phyloP scores from a whole-genome alignment of 2,888 invertebrate genomes.

The Yponomeuta evonymella region DNA sequence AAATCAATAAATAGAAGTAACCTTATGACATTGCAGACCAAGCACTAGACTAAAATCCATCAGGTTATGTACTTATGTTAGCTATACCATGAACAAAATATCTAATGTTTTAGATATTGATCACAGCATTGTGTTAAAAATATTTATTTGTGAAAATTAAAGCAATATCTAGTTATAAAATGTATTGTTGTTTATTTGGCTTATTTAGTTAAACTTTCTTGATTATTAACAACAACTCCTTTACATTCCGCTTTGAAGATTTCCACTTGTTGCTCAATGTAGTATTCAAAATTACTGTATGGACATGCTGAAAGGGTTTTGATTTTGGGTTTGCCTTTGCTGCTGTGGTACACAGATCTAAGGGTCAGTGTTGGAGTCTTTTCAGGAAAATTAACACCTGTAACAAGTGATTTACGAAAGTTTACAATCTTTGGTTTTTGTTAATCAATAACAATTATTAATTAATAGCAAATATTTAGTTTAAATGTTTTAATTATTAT shows the following conservation, averaged over 20 bases:
- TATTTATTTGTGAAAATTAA: neutral
- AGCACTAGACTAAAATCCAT: neutral
- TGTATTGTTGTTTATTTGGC: neutral
- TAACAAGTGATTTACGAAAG: slow-evolving; percentile 24
- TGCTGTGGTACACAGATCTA: slow-evolving; percentile 74
- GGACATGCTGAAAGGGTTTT: slow-evolving; percentile 60
- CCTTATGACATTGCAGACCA: neutral
- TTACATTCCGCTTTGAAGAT: slow-evolving; percentile 67
- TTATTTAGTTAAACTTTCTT: slow-evolving; percentile 30
- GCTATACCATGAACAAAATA: neutral
- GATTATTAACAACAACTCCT: slow-evolving; percentile 27
- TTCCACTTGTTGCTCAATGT: slow-evolving; percentile 66
- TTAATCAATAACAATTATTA: too few relatives aligned
- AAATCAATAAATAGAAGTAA: neutral
- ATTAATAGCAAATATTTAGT: too few relatives aligned
- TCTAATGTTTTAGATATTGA: neutral
- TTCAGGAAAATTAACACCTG: slow-evolving; percentile 71
- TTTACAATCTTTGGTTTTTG: too few relatives aligned
- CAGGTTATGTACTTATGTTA: neutral
- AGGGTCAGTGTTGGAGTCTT: slow-evolving; percentile 71
- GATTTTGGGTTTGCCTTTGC: slow-evolving; percentile 59
- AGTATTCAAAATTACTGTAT: slow-evolving; percentile 63
- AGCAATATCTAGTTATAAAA: neutral
- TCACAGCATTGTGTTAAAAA: neutral
- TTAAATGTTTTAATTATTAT: too few relatives aligned